Evolutionary conservation across 2,797 vertebrate species (phyloP), one percentile per base, ranked within the genome.

Genomic region (Chrysocyon brachyurus): DNA sequence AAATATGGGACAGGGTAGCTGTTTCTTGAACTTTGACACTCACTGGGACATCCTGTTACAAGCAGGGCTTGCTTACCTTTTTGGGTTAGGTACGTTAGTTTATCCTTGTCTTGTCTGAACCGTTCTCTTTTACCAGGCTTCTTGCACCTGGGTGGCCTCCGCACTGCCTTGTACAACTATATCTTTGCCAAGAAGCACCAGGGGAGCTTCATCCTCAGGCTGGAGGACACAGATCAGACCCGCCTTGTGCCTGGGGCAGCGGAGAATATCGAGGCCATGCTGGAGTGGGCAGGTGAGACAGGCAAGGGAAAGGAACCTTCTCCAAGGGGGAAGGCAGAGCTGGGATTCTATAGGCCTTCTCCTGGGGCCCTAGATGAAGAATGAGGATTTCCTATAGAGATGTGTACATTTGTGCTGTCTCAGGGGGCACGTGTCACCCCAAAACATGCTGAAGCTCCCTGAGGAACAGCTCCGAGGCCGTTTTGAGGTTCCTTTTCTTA

Each of bases 141-240:
- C 72, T 96, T 99, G 33, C 99, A 99, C 77, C 97, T 99, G 8
- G 99, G 99, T 0, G 99, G 99, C 28, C 99, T 99, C 36, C 99
- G 99, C 21, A 99, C 99, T 0, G 99, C 99, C 9, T 98, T 99
- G 4, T 99, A 99, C 98, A 99, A 99, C 97, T 99, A 99, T 6
- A 98, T 99, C 70, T 99, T 99, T 98, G 99, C 99, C 78, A 99
- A 99, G 96, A 99, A 99, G 33, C 98, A 99, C 40, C 97, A 91
- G 16, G 99, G 99, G 2, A 95, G 97, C 0, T 99, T 99, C 87
- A 95, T 99, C 91, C 98, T 99, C 96, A 98, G 99, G 0, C 98
- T 99, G 97, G 99, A 99, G 98, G 99, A 99, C 97, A 99, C 99
- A 0, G 99, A 99, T 93, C 99, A 99, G 97, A 99, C 97, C 83